Evolutionary conservation across 2,113 vertebrate genomes (phyloP).

Genomic region (Eonycteris spelaea): DNA sequence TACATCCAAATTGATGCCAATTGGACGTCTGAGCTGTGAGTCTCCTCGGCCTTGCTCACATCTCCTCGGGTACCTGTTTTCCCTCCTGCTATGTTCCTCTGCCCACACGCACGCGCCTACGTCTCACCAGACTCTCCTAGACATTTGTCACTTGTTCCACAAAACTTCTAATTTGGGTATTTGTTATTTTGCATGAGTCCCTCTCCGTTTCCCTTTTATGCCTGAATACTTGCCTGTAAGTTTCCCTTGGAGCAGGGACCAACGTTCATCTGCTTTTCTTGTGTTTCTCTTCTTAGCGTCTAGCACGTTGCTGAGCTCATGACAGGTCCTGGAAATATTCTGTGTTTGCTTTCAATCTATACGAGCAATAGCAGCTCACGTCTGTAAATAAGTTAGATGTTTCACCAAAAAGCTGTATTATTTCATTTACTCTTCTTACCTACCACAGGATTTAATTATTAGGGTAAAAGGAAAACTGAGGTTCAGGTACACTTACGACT

Average conservation of each 20-base stretch:
- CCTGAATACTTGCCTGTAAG: neutral
- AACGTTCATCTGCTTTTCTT: neutral
- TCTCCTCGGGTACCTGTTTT: neutral
- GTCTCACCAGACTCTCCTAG: neutral
- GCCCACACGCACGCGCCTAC: no score
- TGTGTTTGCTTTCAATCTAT: neutral
- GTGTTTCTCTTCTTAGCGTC: neutral
- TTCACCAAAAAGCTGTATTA: neutral
- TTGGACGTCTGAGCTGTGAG: neutral
- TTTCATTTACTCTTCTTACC: neutral
- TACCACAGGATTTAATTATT: neutral
- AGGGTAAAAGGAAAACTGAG: rapidly evolving
- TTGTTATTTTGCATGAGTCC: neutral
- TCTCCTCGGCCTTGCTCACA: neutral
- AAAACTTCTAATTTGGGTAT: neutral
- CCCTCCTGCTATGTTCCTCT: rapidly evolving
- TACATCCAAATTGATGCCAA: neutral
- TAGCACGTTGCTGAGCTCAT: neutral
- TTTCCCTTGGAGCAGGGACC: neutral
- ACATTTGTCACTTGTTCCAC: neutral
- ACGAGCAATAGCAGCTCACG: neutral
- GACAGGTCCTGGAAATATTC: neutral
- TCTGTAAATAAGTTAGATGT: neutral
- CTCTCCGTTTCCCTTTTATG: neutral
- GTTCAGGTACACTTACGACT: neutral